Evolutionary conservation across 2,113 vertebrate species (phyloP), one percentile per base, ranked within the genome.

Genomic region (Daubentonia madagascariensis): DNA sequence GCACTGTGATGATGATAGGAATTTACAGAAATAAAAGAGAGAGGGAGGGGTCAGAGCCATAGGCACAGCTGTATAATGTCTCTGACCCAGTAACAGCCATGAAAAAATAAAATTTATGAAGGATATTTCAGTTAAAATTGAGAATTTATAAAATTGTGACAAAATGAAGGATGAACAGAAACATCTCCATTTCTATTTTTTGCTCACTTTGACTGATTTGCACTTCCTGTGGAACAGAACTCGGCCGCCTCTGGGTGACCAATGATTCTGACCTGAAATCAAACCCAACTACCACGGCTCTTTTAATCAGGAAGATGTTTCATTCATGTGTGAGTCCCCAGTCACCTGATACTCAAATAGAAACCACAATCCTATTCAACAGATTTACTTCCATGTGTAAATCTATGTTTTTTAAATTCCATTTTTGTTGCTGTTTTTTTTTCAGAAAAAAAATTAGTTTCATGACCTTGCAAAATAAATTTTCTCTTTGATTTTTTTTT

Each of bases 371-470:
- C 18, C 1, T 32, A 67, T 95, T 45, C 10, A 72, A 68, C 1
- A 73, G 65, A 85, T 91, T 95, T 88, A 73, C 92, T 94, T 94
- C 57, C 20, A 94, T 25, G 18, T 63, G 90, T 81, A 90, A 96
- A 90, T 52, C 28, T 89, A 20, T 40, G 45, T 79, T 59, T 89
- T 97, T 84, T 81, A 70, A 95, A 95, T 63, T 94, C 59, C 4
- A 61, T 75, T 96, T 95, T 78, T 89, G 63, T 80, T 81, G 18
- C 40, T 81, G 18, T 43, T 85, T 28, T 50, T 91, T 52, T 12
- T n/a, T 97, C 61, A 89, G 63, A 95, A 20, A 76, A 94, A 76
- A 72, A 85, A 92, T 79, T 76, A 73, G 91, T 87, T 90, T 57
- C 8, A 1, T 63, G 40, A 52, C 57, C 80, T 37, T 76, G 40